Evolutionary conservation across 2,888 invertebrate species (phyloP), one percentile per base, ranked within the genome.

Genomic region (Orthosia gracilis): DNA sequence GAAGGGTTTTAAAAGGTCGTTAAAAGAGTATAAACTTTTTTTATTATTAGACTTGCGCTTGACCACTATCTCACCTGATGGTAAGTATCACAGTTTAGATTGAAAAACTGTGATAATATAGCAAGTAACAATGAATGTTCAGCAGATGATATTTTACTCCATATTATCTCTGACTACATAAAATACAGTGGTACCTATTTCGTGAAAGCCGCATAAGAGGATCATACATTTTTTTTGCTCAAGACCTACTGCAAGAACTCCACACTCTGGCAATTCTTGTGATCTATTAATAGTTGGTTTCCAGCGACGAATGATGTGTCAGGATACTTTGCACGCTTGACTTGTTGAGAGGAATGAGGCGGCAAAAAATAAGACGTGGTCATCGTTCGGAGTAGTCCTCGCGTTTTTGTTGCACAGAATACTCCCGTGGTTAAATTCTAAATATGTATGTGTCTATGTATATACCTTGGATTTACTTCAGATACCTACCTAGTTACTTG

Each of bases 361-460:
- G 47, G 76, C 84, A 85, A 85, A 81, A 83, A 85, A 85, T 78
- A 81, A 59, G 57, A 21, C 78, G n/a, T 81, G 75, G 73, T 73
- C 83, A 81, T 85, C 84, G 73, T 62, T 72, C 75, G 71, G 58
- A 18, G 61, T 63, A 7, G 65, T 70, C 68, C 57, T 74, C 63
- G 59, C 31, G 23, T 70, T 85, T 85, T 85, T 85, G 83, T 79
- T 83, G 52, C 57, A 23, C 21, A 15, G 54, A 45, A 55, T 54
- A 31, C 18, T 59, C 64, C n/a, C 26, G 50, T 77, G 21, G 40
- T 61, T 40, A 49, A 61, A 26, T 54, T 61, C 18, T 75, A 69
- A 40, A 40, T 45, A 45, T 45, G 15, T 21, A 21, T 45, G 21
- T 21, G 9, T 3, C 5, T 18, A 58, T 12, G n/a, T 59, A 59